These are phyloP conservation scores for Vireo altiloquus DNA, from an alignment of 2,113 vertebrate genomes.

Conservation along the genomic window DNA sequence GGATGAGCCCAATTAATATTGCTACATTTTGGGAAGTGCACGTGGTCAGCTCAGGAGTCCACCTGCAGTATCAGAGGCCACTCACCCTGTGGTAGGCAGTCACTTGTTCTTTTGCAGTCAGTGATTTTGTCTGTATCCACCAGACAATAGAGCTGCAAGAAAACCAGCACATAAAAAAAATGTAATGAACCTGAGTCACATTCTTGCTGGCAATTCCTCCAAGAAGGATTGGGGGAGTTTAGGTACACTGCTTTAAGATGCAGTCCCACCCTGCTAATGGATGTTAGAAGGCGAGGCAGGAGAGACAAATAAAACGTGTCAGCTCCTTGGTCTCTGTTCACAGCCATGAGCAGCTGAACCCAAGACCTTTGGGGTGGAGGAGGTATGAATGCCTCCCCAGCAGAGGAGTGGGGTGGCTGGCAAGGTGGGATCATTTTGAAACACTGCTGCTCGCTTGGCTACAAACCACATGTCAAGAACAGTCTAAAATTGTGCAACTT, in stretches of 20 bases:
- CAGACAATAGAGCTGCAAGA: not conserved
- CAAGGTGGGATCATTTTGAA: not conserved
- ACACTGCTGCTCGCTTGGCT: not conserved
- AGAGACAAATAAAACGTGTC: not conserved
- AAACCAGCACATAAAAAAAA: not conserved
- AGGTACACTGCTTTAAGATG: not conserved
- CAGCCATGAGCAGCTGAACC: not conserved
- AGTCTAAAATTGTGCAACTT: not conserved
- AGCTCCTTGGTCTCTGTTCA: not conserved
- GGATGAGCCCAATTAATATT: not conserved
- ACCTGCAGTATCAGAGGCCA: not conserved
- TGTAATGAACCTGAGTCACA: not conserved
- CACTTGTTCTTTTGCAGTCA: not conserved
- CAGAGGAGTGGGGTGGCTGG: not conserved
- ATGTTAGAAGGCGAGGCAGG: not conserved
- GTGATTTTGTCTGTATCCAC: not conserved
- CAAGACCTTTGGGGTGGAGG: not conserved
- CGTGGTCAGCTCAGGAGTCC: fast-evolving
- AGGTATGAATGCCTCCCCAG: not conserved
- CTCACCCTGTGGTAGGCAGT: not conserved
- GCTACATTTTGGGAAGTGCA: not conserved
- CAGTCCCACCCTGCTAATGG: not conserved
- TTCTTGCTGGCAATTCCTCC: not conserved
- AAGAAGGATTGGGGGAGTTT: not conserved
- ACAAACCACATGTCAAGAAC: not conserved